Evolutionary conservation across 1,140 invertebrate genomes (phyloP).

Genomic region (Drosophila kohkoa): DNA sequence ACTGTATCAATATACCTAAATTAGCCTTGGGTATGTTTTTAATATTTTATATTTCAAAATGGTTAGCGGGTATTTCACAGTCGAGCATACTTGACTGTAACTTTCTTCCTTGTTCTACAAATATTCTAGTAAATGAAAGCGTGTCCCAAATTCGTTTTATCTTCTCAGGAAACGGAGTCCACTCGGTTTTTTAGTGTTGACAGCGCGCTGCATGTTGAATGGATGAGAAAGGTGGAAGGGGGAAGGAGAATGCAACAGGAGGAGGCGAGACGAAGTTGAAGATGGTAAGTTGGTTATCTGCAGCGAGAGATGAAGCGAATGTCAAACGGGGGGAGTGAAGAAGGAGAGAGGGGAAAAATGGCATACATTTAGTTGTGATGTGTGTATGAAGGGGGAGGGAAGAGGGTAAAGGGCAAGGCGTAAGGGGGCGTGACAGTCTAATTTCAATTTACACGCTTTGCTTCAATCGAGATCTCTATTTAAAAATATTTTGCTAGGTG

Average conservation of each 20-base stretch:
- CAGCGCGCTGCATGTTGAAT: conserved; percentile 3
- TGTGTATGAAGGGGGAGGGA: no score
- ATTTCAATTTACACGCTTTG: conserved; percentile 77
- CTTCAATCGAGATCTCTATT: conserved; percentile 70
- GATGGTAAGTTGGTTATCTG: conserved; percentile 20
- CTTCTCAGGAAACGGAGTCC: not conserved
- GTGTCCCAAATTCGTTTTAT: not conserved
- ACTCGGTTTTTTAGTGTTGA: conserved; percentile 1
- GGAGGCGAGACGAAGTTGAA: not conserved
- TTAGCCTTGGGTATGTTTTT: no score
- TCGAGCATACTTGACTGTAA: no score
- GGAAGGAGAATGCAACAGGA: not conserved
- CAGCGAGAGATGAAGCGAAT: conserved; percentile 6
- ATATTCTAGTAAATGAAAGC: not conserved
- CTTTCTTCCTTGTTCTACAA: no score
- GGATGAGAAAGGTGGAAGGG: not conserved
- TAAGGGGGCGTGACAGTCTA: conserved; percentile 47
- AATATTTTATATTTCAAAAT: no score
- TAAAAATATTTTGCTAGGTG: conserved; percentile 68
- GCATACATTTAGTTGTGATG: no score
- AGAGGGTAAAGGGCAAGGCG: not conserved
- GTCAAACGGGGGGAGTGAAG: not conserved
- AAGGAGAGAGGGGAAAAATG: no score
- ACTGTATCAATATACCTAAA: no score
- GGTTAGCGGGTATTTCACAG: no score